These are phyloP conservation scores for Pogonocherus hispidulus DNA, from an alignment of 2,888 invertebrate genomes.

Conservation along the genomic window DNA sequence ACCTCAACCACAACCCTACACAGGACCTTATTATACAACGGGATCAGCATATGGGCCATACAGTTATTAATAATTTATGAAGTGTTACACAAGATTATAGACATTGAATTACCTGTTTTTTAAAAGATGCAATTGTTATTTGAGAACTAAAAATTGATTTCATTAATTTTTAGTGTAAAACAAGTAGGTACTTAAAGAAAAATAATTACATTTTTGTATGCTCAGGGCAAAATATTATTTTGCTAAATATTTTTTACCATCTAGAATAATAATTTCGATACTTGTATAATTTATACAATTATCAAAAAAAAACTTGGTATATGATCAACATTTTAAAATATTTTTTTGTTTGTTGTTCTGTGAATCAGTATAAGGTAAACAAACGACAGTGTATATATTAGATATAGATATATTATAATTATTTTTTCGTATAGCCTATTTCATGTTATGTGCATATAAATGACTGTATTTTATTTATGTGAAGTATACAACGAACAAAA, in stretches of 20 bases:
- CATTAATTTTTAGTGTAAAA: conserved; percentile 9
- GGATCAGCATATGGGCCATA: conserved; percentile 94
- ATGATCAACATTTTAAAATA: background rate
- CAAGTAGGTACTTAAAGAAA: background rate
- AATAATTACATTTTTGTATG: background rate
- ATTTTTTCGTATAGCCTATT: conserved; percentile 10
- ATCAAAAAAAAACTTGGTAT: no score
- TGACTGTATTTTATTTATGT: conserved; percentile 29
- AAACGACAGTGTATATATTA: conserved; percentile 32
- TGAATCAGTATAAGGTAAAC: conserved; percentile 7
- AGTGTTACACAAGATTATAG: conserved; percentile 35
- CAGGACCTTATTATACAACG: conserved; percentile 89
- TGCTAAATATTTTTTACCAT: conserved; percentile 17
- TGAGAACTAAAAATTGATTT: background rate
- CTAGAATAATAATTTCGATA: conserved; percentile 1
- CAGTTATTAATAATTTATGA: conserved; percentile 79
- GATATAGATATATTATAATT: background rate
- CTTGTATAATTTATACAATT: no score
- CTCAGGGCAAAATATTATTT: conserved; percentile 28
- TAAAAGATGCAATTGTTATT: background rate
- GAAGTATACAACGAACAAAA: conserved; percentile 24
- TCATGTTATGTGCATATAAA: conserved; percentile 26
- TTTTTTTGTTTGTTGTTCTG: background rate
- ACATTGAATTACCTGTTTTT: conserved; percentile 37
- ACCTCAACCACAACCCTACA: conserved; percentile 84